These are phyloP conservation scores for Notolepis coatsorum DNA, from an alignment of 2,797 vertebrate species.

Conservation along the genomic window DNA sequence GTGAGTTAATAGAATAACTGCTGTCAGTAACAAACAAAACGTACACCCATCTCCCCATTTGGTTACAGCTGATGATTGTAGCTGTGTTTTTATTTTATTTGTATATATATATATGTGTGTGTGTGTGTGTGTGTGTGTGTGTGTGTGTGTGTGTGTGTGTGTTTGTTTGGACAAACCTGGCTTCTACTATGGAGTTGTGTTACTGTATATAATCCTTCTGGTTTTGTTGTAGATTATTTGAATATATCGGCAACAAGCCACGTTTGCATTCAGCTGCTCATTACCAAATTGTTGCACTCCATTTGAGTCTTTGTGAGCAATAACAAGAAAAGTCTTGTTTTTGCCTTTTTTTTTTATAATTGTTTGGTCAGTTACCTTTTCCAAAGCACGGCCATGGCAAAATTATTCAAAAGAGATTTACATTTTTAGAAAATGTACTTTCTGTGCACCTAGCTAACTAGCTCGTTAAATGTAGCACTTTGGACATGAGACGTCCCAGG, in stretches of 20 bases:
- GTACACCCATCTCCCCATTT: conserved; percentile 35
- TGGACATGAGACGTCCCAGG: conserved; percentile 51
- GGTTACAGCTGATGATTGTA: conserved; percentile 35
- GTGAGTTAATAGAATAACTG: conserved; percentile 40
- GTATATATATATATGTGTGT: not conserved
- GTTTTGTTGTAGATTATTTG: conserved; percentile 34
- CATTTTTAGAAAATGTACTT: conserved; percentile 11
- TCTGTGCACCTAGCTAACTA: conserved; percentile 13
- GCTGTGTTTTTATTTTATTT: conserved; percentile 32
- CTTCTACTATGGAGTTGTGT: conserved; percentile 31
- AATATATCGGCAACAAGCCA: conserved; percentile 22
- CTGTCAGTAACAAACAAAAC: conserved; percentile 15
- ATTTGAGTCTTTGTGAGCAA: conserved; percentile 1
- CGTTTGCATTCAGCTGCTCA: conserved; percentile 41
- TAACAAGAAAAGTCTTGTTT: not conserved
- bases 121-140: conserved; percentile 26
- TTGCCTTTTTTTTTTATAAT: not conserved
- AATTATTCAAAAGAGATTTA: conserved; percentile 15
- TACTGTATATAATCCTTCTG: conserved; percentile 31
- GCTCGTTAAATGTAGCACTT: conserved; percentile 70
- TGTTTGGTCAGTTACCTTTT: conserved; percentile 29
- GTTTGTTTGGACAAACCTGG: conserved; percentile 28
- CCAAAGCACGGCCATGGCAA: conserved; percentile 19
- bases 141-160: conserved; percentile 29
- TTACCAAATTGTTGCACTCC: conserved; percentile 32